Base-by-base conservation (phyloP, 2,113 vertebrate species). In the Takifugu flavidus region DNA sequence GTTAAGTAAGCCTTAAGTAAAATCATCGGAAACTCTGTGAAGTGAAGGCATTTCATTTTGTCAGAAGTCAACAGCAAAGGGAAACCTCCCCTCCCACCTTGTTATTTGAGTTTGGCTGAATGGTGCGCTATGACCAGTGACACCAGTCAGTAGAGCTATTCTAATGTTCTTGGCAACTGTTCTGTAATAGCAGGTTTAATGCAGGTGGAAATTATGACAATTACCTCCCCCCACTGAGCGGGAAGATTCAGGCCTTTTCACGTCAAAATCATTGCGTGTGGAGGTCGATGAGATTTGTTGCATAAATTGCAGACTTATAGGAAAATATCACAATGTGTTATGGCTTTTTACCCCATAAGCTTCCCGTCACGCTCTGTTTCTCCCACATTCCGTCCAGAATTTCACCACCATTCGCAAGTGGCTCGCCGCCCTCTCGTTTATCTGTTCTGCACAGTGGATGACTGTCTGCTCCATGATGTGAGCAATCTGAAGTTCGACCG, bases 161-260 rank as follows among this genome's bases (percentile, higher is more conserved):
- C 20, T 20, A 44, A 59, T 27, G 29, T 53, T n/a, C 44, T 39
- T 20, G 20, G 20, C 20, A 20, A 44, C 62, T 27, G 29, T 53
- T n/a, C 44, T 39, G 52, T 82, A 84, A 84, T 78, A 74, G 62
- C 70, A 67, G 70, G 78, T 84, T 84, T 74, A 71, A 67, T 69
- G 47, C 72, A 73, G 68, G 66, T 77, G 82, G 67, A 77, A 82
- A 79, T 85, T 53, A 78, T 69, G 42, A 59, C 61, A 43, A 78
- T 83, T 83, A 81, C 85, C 71, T 67, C 29, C 66, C 39, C 20
- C 10, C 8, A 2, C 12, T 6, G 28, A 59, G 59, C 50, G 62
- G 62, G 49, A 61, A 61, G 69, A 67, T 26, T 4, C 64, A 53
- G 60, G 63, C 47, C 43, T 65, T 77, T 64, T 73, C 53, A 39